These are phyloP conservation scores for Ctena decussata DNA, from an alignment of 2,888 invertebrate genomes.

Conservation along the genomic window DNA sequence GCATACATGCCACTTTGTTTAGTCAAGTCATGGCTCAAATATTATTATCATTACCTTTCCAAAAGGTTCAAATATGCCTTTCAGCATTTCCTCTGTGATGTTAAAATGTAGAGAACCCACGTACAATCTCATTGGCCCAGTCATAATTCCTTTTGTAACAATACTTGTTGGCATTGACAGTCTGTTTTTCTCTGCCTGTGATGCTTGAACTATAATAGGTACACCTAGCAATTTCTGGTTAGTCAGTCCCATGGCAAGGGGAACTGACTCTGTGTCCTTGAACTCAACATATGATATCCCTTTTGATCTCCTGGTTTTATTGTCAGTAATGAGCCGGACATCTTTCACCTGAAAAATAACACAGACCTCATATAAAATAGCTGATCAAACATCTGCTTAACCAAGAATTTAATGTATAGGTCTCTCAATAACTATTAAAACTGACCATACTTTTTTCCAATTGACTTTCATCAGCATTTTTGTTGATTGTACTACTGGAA, in stretches of 20 bases:
- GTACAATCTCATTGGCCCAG: conserved; percentile 98
- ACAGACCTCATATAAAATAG: too few species aligned
- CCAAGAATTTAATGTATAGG: too few species aligned
- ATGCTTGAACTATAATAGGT: conserved; percentile 99
- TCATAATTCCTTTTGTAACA: conserved; percentile 83
- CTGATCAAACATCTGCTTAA: too few species aligned
- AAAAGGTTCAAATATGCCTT: conserved; percentile 99
- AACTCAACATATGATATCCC: conserved; percentile 99
- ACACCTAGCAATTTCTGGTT: conserved; percentile 98
- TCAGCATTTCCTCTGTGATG: conserved; percentile 99
- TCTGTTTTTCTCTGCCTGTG: conserved; percentile 93
- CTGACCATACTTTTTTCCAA: too few species aligned
- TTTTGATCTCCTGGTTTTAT: conserved; percentile 99
- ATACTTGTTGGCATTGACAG: conserved; percentile 84
- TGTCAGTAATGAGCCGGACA: conserved; percentile 99
- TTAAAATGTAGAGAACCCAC: conserved; percentile 99
- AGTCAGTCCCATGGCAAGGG: conserved; percentile 97
- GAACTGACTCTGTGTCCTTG: conserved; percentile 98
- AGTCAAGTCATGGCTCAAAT: not conserved
- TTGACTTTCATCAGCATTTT: too few species aligned
- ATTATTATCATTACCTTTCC: conserved; percentile 90
- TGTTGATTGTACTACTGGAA: too few species aligned
- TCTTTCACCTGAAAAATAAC: conserved; percentile 93
- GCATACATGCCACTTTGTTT: too few species aligned
- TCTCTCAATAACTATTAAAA: too few species aligned